phyloP scores from a whole-genome alignment of 64 coral and sea anemone species.

The Actinia equina region DNA sequence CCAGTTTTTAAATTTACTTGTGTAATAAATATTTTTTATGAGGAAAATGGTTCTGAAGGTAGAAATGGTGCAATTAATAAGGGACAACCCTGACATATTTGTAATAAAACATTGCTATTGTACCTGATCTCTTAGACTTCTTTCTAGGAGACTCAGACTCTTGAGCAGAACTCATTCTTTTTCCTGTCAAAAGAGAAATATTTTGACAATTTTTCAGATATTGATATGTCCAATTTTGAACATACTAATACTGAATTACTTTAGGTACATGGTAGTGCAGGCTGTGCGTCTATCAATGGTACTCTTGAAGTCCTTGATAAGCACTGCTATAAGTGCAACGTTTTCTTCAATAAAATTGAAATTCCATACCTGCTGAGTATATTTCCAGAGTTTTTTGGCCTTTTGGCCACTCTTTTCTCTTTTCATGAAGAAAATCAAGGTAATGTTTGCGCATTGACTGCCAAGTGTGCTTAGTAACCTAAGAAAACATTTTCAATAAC shows the following conservation, averaged over 20 bases:
- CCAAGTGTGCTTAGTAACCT: constrained; percentile 12
- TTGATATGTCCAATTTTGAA: neutral
- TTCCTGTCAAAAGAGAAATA: neutral
- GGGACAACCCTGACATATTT: too few species aligned
- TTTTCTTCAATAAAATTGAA: too few species aligned
- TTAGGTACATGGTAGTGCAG: too few species aligned
- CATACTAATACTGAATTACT: too few species aligned
- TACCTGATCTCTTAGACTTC: neutral
- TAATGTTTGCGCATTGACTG: constrained; percentile 16
- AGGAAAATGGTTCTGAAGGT: too few species aligned
- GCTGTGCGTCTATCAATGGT: too few species aligned
- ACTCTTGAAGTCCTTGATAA: too few species aligned
- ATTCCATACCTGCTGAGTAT: too few species aligned
- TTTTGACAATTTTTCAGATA: neutral
- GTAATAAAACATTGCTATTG: neutral
- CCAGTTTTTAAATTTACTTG: too few species aligned
- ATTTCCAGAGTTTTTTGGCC: neutral
- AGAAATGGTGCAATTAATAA: too few species aligned
- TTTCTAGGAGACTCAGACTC: neutral
- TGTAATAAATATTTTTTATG: too few species aligned
- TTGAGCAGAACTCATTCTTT: neutral
- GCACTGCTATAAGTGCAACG: too few species aligned
- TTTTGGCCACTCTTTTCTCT: neutral
- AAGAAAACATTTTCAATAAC: neutral
- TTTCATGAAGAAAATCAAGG: neutral